Evolutionary conservation across 2,113 vertebrate genomes (phyloP).

Genomic region (Gnathonemus longibarbis): DNA sequence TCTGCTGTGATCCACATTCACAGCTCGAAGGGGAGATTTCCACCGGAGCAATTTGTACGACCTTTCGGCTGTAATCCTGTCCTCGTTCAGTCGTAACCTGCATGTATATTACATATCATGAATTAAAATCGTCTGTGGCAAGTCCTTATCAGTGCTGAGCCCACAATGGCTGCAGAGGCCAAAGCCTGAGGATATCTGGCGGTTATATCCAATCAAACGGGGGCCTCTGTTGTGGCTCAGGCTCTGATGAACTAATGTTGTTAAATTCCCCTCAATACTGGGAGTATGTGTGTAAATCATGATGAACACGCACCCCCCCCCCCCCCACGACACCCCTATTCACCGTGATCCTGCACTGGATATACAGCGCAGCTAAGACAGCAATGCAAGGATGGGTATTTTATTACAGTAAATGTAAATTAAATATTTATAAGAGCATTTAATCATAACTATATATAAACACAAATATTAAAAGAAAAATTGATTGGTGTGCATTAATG

Average conservation of each 20-base stretch:
- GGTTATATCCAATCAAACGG: slow-evolving; percentile 33
- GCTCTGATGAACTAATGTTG: neutral
- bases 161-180: slow-evolving; percentile 14
- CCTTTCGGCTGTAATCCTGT: slow-evolving; percentile 21
- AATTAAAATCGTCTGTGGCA: slow-evolving; percentile 16
- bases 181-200: slow-evolving; percentile 23
- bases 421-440: neutral
- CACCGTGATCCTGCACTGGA: neutral
- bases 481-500: neutral
- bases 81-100: slow-evolving; percentile 13
- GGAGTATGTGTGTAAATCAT: neutral
- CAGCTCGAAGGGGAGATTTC: neutral
- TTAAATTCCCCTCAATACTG: neutral
- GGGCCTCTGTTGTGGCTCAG: neutral
- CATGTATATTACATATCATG: slow-evolving; percentile 18
- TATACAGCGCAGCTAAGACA: neutral
- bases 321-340: neutral
- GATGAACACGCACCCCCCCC: neutral
- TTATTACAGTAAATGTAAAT: neutral
- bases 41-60: neutral
- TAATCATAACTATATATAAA: neutral
- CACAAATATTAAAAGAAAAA: neutral
- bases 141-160: slow-evolving; percentile 29
- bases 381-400: neutral
- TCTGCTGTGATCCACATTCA: neutral